phyloP scores from a whole-genome alignment of 2,113 vertebrate genomes.

The Progne subis region DNA sequence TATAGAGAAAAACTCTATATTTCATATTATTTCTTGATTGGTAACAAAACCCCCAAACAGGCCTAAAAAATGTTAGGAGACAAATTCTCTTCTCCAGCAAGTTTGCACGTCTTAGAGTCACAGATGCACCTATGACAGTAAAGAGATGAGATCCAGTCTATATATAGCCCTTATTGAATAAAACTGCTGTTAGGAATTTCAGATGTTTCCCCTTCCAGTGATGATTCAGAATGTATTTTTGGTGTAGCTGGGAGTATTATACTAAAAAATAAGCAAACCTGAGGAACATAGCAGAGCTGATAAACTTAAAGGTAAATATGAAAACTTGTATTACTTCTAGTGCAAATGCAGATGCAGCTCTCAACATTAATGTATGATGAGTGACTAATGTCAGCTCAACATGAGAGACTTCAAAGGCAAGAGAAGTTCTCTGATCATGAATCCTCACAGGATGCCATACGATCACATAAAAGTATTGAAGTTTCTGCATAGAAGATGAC shows the following conservation, averaged over 20 bases:
- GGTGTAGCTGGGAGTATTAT: neutral
- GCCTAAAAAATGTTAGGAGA: neutral
- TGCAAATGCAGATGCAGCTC: neutral
- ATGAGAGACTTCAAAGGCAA: slow-evolving; percentile 2
- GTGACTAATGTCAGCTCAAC: neutral
- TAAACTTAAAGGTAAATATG: neutral
- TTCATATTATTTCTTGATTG: neutral
- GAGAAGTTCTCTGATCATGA: neutral
- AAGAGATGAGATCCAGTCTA: neutral
- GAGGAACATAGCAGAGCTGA: neutral
- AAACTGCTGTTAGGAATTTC: neutral
- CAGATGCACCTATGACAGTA: neutral
- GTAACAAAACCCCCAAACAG: neutral
- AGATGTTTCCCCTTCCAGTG: neutral
- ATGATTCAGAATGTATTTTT: slow-evolving; percentile 37
- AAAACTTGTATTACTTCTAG: neutral
- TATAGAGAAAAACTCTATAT: neutral
- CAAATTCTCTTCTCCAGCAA: neutral
- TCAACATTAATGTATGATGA: neutral
- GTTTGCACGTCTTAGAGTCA: neutral
- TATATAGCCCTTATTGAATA: neutral
- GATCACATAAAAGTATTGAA: neutral
- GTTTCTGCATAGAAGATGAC: neutral
- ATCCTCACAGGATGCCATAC: neutral
- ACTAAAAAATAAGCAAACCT: slow-evolving; percentile 13